Evolutionary conservation across 2,888 invertebrate species (phyloP).

Genomic region (Pseudoips prasinana): DNA sequence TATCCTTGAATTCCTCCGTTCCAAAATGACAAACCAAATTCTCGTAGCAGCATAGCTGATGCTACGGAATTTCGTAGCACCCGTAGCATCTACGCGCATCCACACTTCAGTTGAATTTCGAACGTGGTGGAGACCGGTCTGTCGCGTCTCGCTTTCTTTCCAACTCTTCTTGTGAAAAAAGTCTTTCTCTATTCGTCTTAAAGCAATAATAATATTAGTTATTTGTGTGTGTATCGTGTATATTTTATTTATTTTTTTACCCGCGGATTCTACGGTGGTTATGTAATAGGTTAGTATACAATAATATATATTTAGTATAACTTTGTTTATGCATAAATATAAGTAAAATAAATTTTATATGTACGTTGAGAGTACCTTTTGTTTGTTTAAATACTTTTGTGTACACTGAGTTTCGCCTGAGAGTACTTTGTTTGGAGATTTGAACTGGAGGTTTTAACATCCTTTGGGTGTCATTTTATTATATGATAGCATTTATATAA

Average conservation of each 20-base stretch:
- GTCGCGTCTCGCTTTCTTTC: slow-evolving; percentile 28
- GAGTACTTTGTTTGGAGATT: slow-evolving; percentile 26
- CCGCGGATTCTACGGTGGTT: slow-evolving; percentile 19
- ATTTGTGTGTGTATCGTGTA: slow-evolving; percentile 21
- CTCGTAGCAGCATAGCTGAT: slow-evolving; percentile 12
- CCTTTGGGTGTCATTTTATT: slow-evolving; percentile 4
- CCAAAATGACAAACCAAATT: slow-evolving; percentile 13
- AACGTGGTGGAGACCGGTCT: slow-evolving; percentile 26
- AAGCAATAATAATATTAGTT: slow-evolving; percentile 13
- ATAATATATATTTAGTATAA: slow-evolving; percentile 10
- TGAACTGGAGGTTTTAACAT: slow-evolving; percentile 1
- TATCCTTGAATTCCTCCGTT: too few relatives aligned
- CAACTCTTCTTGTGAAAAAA: slow-evolving; percentile 38
- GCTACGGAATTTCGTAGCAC: slow-evolving; percentile 36
- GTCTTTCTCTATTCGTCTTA: slow-evolving; percentile 29
- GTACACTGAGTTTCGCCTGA: too few relatives aligned
- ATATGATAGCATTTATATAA: too few relatives aligned
- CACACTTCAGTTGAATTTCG: slow-evolving; percentile 40
- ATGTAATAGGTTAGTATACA: slow-evolving; percentile 36
- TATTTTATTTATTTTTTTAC: slow-evolving; percentile 8
- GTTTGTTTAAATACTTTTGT: too few relatives aligned
- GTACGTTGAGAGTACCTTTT: slow-evolving; percentile 7
- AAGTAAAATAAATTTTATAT: slow-evolving; percentile 11
- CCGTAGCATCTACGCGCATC: slow-evolving; percentile 44
- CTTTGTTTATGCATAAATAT: slow-evolving; percentile 26